These are phyloP conservation scores for Aporophyla lueneburgensis DNA, from an alignment of 2,888 invertebrate species.

Conservation along the genomic window DNA sequence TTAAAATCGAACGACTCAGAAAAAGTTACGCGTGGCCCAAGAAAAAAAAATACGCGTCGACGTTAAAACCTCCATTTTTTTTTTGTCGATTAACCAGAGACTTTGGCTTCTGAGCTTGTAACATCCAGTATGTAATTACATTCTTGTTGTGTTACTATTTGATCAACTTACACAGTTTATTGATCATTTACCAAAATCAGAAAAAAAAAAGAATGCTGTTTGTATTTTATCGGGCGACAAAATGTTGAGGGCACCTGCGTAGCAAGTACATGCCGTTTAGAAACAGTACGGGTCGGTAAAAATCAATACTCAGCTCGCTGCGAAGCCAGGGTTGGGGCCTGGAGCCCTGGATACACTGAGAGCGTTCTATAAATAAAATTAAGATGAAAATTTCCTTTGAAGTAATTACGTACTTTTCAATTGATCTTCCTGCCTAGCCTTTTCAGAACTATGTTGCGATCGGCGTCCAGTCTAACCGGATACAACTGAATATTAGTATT, in stretches of 20 bases:
- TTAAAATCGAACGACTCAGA: no score
- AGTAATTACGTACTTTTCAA: neutral
- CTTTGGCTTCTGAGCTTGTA: no score
- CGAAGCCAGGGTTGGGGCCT: conserved; percentile 7
- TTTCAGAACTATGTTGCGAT: no score
- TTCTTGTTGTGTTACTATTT: neutral
- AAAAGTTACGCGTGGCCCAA: no score
- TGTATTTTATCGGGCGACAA: conserved; percentile 1
- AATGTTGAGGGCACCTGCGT: conserved; percentile 43
- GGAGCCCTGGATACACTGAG: neutral
- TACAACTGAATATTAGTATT: no score
- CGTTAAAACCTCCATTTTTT: no score
- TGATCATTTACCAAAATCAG: neutral
- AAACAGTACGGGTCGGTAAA: conserved; percentile 14
- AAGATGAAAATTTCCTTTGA: neutral
- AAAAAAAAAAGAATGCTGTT: neutral
- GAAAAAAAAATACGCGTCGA: no score
- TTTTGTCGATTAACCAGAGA: no score
- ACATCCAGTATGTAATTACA: no score
- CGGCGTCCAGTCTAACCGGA: no score
- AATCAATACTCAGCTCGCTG: conserved; percentile 50
- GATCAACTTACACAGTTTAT: neutral
- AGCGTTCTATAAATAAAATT: neutral
- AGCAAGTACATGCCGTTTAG: conserved; percentile 37
- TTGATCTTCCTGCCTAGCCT: no score